Evolutionary conservation across 2,888 invertebrate genomes (phyloP).

Genomic region (Synanthedon formicaeformis): DNA sequence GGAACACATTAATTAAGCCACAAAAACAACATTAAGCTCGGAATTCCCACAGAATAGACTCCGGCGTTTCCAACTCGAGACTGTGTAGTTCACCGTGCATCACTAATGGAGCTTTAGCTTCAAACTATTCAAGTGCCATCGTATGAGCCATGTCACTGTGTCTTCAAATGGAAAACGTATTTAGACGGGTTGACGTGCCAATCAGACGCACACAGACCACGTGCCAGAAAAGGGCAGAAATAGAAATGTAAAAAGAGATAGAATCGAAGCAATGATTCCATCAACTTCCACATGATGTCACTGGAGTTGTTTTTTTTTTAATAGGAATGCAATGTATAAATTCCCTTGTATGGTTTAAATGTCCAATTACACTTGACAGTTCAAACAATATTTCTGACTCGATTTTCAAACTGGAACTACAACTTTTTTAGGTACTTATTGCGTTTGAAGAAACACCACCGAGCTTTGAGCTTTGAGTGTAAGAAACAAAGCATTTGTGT

Average conservation of each 20-base stretch:
- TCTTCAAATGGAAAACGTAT: slow-evolving; percentile 11
- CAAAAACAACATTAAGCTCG: slow-evolving; percentile 25
- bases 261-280: slow-evolving; percentile 13
- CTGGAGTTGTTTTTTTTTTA: background rate
- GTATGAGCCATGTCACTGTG: slow-evolving; percentile 4
- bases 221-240: slow-evolving; percentile 21
- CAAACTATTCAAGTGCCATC: background rate
- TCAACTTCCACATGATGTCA: slow-evolving; percentile 22
- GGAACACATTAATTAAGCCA: slow-evolving; percentile 31
- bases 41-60: slow-evolving; percentile 23
- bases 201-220: slow-evolving; percentile 28
- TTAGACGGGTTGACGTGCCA: slow-evolving; percentile 40
- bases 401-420: background rate
- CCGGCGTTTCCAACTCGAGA: background rate
- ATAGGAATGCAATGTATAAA: slow-evolving; percentile 5
- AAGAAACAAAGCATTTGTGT: no score
- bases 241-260: slow-evolving; percentile 16
- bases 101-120: background rate
- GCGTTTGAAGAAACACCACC: background rate
- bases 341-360: slow-evolving; percentile 6
- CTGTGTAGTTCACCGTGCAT: background rate
- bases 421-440: background rate
- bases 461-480: no score
- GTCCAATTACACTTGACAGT: slow-evolving; percentile 16
- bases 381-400: background rate